Conservation (phyloP, 2,113 vertebrate species). For the Willisornis vidua region DNA sequence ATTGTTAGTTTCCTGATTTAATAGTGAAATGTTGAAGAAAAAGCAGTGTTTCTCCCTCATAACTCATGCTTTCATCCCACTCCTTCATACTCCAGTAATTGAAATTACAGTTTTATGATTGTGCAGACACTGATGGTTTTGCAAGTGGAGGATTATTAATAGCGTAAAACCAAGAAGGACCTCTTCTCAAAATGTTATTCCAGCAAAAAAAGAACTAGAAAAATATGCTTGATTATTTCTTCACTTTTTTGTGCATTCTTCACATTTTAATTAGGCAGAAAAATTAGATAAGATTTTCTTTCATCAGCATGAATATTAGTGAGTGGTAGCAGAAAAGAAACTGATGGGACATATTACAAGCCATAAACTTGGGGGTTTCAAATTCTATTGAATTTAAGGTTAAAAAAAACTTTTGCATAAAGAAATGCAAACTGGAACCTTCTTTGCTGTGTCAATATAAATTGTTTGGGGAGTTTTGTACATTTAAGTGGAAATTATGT, state of each 20-base stretch:
- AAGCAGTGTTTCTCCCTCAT: conserved; percentile 57
- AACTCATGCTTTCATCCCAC: conserved; percentile 66
- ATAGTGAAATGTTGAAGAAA: conserved; percentile 61
- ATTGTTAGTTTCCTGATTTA: conserved; percentile 67
- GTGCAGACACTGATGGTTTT: conserved; percentile 65
- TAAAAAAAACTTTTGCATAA: neutral
- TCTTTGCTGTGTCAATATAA: neutral
- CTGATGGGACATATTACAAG: neutral
- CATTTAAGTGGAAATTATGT: neutral
- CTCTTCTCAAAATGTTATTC: conserved; percentile 56
- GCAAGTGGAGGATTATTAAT: conserved; percentile 66
- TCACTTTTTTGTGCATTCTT: conserved; percentile 47
- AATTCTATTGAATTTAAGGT: neutral
- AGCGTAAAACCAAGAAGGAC: conserved; percentile 47
- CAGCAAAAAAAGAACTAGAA: conserved; percentile 53
- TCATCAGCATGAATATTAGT: conserved; percentile 52
- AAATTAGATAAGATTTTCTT: conserved; percentile 61
- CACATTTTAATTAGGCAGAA: conserved; percentile 57
- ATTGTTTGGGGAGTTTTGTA: neutral
- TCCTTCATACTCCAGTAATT: conserved; percentile 66
- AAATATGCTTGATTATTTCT: conserved; percentile 65
- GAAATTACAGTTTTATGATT: conserved; percentile 65
- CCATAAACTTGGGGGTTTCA: neutral
- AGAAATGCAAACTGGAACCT: neutral
- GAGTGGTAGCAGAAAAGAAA: conserved; percentile 27